Conservation (phyloP, 1,140 invertebrate species). For the Rhagoletis pomonella region DNA sequence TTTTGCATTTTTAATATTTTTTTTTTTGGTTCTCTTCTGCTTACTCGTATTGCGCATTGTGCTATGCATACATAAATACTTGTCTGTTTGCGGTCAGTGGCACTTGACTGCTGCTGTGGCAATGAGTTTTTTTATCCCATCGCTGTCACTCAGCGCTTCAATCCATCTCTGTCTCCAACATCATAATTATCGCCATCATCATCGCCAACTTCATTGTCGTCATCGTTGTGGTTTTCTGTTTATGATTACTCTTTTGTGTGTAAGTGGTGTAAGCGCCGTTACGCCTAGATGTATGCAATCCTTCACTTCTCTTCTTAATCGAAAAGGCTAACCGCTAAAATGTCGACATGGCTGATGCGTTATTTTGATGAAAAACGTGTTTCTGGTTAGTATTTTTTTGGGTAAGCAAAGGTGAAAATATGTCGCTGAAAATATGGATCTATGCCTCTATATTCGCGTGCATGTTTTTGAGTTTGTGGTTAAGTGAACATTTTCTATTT, state of each 20-base stretch:
- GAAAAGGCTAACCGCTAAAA: not conserved
- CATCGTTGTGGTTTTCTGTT: slow-evolving; percentile 22
- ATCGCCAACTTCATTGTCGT: not conserved
- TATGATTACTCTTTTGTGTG: not conserved
- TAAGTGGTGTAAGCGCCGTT: not conserved
- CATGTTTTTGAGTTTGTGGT: not conserved
- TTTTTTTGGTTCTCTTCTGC: not conserved
- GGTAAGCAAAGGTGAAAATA: not conserved
- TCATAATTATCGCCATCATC: not conserved
- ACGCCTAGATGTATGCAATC: slow-evolving; percentile 11
- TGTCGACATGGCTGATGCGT: not conserved
- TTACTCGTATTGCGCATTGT: not conserved
- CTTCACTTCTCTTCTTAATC: not conserved
- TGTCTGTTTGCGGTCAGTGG: too few relatives aligned
- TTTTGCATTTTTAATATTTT: not conserved
- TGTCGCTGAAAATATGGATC: not conserved
- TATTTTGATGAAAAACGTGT: slow-evolving; percentile 25
- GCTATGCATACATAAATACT: not conserved
- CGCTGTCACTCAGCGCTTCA: too few relatives aligned
- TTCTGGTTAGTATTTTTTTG: slow-evolving; percentile 6
- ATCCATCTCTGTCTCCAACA: not conserved
- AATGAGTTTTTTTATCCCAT: not conserved
- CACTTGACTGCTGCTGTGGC: too few relatives aligned
- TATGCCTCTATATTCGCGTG: not conserved
- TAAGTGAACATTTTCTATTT: not conserved